These are phyloP conservation scores for Sula dactylatra DNA, from an alignment of 2,113 vertebrate genomes.

Conservation along the genomic window DNA sequence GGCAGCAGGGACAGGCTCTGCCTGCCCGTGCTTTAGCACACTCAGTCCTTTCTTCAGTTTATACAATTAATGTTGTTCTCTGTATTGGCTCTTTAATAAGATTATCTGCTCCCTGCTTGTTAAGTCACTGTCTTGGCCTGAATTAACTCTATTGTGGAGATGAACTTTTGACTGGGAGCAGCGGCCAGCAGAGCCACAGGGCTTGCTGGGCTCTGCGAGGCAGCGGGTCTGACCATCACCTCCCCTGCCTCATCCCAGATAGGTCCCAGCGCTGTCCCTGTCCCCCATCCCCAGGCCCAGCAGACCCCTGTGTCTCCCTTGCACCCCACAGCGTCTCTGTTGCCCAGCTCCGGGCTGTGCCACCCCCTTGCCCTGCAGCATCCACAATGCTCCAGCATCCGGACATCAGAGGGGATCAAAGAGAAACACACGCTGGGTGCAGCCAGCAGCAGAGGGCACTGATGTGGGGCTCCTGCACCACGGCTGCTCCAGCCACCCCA, in stretches of 20 bases:
- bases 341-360: background rate
- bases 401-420: accelerated
- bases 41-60: constrained; percentile 1
- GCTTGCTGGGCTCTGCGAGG: background rate
- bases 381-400: accelerated
- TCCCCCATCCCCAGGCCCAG: background rate
- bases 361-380: background rate
- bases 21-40: background rate
- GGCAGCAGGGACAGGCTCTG: background rate
- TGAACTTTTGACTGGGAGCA: constrained; percentile 33
- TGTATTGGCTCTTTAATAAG: constrained; percentile 29
- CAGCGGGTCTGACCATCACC: background rate
- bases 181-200: background rate
- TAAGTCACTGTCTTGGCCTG: constrained; percentile 48
- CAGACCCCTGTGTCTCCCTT: background rate
- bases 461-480: background rate
- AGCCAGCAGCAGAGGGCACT: background rate
- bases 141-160: constrained; percentile 49
- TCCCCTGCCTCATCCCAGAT: background rate
- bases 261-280: background rate
- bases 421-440: background rate
- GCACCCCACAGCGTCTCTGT: background rate
- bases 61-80: constrained; percentile 27
- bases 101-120: constrained; percentile 26
- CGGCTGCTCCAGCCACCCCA: background rate